phyloP scores from a whole-genome alignment of 2,888 invertebrate species.

The Orchesella flavescens region DNA sequence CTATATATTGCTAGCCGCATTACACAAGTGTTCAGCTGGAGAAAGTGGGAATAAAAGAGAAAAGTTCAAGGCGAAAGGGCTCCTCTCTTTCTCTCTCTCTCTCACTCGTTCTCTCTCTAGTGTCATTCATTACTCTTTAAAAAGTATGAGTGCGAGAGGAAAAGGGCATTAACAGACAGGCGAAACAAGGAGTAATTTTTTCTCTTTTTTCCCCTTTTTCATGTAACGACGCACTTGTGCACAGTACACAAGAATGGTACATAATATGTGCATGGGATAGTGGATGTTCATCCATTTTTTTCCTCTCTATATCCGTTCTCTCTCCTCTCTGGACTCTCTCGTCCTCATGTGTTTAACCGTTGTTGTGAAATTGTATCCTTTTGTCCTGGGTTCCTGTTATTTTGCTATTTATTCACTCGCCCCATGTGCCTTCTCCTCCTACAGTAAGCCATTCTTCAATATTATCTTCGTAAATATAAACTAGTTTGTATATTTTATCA shows the following conservation, averaged over 20 bases:
- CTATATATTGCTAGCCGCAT: no score
- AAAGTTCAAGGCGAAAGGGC: slow-evolving; percentile 61
- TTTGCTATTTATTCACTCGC: slow-evolving; percentile 45
- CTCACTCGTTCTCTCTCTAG: slow-evolving; percentile 39
- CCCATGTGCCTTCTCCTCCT: neutral
- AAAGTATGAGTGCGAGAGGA: slow-evolving; percentile 54
- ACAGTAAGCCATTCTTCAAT: slow-evolving; percentile 23
- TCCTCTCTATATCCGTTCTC: no score
- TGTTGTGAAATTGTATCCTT: neutral
- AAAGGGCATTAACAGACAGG: slow-evolving; percentile 51
- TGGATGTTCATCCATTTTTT: neutral
- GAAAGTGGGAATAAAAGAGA: slow-evolving; percentile 59
- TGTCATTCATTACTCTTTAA: slow-evolving; percentile 62
- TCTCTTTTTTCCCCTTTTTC: slow-evolving; percentile 28
- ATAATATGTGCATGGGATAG: neutral
- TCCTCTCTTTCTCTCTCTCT: slow-evolving; percentile 25
- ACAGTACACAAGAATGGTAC: neutral
- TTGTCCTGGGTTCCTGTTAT: slow-evolving; percentile 13
- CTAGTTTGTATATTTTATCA: slow-evolving; percentile 4
- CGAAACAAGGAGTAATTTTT: slow-evolving; percentile 47
- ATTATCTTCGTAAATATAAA: neutral
- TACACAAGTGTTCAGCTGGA: neutral
- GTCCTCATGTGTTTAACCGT: neutral
- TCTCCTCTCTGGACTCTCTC: neutral
- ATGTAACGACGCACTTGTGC: slow-evolving; percentile 30